These are phyloP conservation scores for Troglohyphantes excavatus DNA, from an alignment of 2,888 invertebrate species.

Conservation along the genomic window DNA sequence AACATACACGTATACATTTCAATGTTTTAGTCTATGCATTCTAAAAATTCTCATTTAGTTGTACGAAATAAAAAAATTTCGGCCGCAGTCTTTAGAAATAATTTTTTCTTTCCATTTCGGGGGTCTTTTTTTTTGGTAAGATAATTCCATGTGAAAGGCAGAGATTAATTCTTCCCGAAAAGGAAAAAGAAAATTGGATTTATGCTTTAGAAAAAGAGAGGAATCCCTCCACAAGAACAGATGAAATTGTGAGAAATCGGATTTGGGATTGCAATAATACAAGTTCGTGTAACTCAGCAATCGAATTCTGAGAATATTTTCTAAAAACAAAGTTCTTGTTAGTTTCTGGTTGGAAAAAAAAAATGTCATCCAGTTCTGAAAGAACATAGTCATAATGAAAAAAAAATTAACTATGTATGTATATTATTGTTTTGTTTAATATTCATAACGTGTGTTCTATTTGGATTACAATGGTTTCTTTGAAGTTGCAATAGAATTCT, in stretches of 20 bases:
- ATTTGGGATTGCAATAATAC: slow-evolving; percentile 17
- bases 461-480: no score
- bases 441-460: no score
- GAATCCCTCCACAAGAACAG: background rate
- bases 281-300: slow-evolving; percentile 30
- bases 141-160: slow-evolving; percentile 56
- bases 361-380: no score
- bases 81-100: slow-evolving; percentile 13
- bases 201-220: background rate
- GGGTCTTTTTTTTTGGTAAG: background rate
- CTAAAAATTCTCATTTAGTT: slow-evolving; percentile 64
- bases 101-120: background rate
- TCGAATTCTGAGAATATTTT: background rate
- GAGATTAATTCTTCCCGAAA: slow-evolving; percentile 59
- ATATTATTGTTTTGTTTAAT: background rate
- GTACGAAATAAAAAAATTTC: slow-evolving; percentile 74
- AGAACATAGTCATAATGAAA: no score
- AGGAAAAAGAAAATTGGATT: slow-evolving; percentile 53
- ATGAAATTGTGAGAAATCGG: slow-evolving; percentile 31
- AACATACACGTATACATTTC: no score
- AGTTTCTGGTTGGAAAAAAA: background rate
- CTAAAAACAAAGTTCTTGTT: slow-evolving; percentile 1
- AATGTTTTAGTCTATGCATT: background rate
- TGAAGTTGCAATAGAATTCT: no score
- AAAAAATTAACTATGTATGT: no score